Evolutionary conservation across 2,888 invertebrate genomes (phyloP).

Genomic region (Drosophila nr. medialis): DNA sequence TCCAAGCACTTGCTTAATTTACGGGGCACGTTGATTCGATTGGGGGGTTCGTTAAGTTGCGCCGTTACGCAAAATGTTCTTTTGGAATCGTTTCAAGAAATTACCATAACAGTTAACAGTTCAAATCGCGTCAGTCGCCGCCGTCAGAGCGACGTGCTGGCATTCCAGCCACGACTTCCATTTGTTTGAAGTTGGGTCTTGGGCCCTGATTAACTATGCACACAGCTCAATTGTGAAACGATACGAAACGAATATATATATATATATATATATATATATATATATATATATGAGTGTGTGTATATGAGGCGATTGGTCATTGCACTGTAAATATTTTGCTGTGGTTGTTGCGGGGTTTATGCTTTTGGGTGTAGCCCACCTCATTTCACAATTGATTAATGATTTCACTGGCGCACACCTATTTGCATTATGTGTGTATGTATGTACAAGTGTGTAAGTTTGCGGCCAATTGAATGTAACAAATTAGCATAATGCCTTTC

Average conservation of each 20-base stretch:
- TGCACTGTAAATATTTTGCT: conserved; percentile 49
- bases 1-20: conserved; percentile 55
- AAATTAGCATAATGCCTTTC: conserved; percentile 69
- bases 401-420: conserved; percentile 63
- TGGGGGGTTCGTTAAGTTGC: conserved; percentile 66
- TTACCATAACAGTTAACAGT: conserved; percentile 70
- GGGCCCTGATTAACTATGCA: conserved; percentile 58
- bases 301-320: conserved; percentile 61
- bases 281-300: too few species aligned
- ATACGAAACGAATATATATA: conserved; percentile 39
- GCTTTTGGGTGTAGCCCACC: conserved; percentile 64
- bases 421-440: conserved; percentile 22
- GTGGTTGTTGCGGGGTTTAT: conserved; percentile 1
- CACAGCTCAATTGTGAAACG: conserved; percentile 51
- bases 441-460: not conserved
- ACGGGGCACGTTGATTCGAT: conserved; percentile 59
- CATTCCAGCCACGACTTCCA: conserved; percentile 54
- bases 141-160: conserved; percentile 53
- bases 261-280: conserved; percentile 8
- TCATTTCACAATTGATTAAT: conserved; percentile 75
- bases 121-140: conserved; percentile 26
- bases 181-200: conserved; percentile 26
- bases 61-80: conserved; percentile 77
- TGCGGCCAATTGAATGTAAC: conserved; percentile 34
- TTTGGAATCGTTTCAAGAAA: conserved; percentile 73